Evolutionary conservation across 2,113 vertebrate species (phyloP).

Genomic region (Saguinus midas): DNA sequence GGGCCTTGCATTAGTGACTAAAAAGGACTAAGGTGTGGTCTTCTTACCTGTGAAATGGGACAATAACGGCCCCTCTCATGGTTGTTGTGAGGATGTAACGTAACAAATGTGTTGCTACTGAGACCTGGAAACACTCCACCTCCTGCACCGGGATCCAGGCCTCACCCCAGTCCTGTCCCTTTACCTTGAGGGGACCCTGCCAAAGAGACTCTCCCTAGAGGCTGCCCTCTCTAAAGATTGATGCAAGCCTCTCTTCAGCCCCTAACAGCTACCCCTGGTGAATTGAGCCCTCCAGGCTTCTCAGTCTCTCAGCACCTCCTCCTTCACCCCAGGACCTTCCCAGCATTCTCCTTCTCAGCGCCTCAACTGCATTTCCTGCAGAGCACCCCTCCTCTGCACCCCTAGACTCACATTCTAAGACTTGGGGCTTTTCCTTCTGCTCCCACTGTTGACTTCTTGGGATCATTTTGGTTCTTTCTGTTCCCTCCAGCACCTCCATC

Average conservation of each 20-base stretch:
- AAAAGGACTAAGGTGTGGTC: neutral
- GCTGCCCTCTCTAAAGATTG: neutral
- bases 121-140: neutral
- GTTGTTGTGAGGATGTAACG: neutral
- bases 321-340: neutral
- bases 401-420: neutral
- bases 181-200: neutral
- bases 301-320: neutral
- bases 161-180: neutral
- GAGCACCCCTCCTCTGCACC: neutral
- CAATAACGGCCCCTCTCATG: neutral
- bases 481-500: neutral
- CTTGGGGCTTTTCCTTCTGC: neutral
- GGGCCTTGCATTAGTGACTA: neutral
- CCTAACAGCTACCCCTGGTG: neutral
- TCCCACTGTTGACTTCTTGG: neutral
- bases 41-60: slow-evolving; percentile 44
- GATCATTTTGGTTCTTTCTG: neutral
- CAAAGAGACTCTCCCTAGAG: neutral
- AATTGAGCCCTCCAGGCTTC: neutral
- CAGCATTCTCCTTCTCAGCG: neutral
- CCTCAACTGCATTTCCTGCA: neutral
- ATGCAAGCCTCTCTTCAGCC: neutral
- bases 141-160: neutral
- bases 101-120: neutral